A percentile compares a stretch with the other conserved stretches of the same genome.
Conservation (phyloP, 2,888 invertebrate species). For the Rhamnusium bicolor region DNA sequence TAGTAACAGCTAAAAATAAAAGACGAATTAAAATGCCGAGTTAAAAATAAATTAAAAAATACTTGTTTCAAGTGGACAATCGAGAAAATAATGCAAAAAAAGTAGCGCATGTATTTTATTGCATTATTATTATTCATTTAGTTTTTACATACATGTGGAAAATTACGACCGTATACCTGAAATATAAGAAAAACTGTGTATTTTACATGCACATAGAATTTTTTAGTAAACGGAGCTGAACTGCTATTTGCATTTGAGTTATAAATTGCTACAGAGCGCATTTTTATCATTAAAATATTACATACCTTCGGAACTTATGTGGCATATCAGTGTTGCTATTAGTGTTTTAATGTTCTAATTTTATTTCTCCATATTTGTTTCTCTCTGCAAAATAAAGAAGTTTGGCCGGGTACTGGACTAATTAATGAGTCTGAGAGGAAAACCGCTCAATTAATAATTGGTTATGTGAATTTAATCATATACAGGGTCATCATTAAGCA, state of each 20-base stretch:
- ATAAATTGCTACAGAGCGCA: neutral
- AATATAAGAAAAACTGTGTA: constrained; percentile 23
- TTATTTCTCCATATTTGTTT: no score
- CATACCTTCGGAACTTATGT: neutral
- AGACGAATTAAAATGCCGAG: constrained; percentile 19
- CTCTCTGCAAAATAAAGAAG: no score
- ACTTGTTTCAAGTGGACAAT: constrained; percentile 13
- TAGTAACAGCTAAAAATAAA: constrained; percentile 24
- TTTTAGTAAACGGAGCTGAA: constrained; percentile 24
- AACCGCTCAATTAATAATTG: no score
- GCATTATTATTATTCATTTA: constrained; percentile 36
- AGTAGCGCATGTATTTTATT: constrained; percentile 23
- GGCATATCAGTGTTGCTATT: neutral
- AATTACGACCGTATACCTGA: constrained; percentile 19
- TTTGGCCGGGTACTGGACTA: no score
- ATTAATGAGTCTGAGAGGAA: no score
- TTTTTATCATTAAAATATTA: constrained; percentile 6
- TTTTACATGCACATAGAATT: constrained; percentile 23
- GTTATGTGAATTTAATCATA: no score
- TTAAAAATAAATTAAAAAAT: constrained; percentile 20
- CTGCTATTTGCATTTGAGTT: constrained; percentile 22
- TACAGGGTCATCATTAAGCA: no score
- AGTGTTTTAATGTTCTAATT: neutral
- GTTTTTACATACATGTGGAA: constrained; percentile 29
- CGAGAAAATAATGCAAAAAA: constrained; percentile 12